Percentiles rank a stretch among this genome's conserved stretches.
Evolutionary conservation across 2,797 vertebrate genomes (phyloP).

Genomic region (Channallabes apus): DNA sequence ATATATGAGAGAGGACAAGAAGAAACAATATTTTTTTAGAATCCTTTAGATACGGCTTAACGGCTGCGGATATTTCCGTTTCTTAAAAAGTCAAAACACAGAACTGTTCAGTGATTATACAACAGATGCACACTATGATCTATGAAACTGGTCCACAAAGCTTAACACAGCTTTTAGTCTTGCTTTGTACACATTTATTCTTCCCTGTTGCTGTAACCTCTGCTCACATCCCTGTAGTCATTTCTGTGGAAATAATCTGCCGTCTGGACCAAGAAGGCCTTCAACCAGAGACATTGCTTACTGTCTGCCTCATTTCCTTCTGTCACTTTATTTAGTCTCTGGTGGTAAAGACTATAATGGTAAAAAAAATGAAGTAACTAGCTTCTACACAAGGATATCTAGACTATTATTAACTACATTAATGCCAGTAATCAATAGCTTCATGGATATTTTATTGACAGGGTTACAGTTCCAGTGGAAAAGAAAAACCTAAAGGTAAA

Average conservation of each 20-base stretch:
- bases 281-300: neutral
- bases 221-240: slow-evolving; percentile 7
- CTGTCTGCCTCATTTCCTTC: slow-evolving; percentile 17
- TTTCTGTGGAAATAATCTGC: slow-evolving; percentile 21
- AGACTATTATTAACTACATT: slow-evolving; percentile 1
- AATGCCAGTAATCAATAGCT: neutral
- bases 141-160: neutral
- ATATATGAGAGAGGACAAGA: slow-evolving; percentile 7
- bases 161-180: neutral
- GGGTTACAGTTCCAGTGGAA: neutral
- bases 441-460: slow-evolving; percentile 4
- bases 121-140: neutral
- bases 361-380: neutral
- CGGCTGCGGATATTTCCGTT: neutral
- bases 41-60: neutral
- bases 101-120: neutral
- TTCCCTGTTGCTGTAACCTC: neutral
- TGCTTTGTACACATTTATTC: neutral
- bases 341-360: neutral
- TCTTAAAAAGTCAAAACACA: neutral
- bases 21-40: neutral
- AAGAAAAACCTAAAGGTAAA: neutral
- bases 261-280: slow-evolving; percentile 13
- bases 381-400: neutral
- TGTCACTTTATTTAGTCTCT: slow-evolving; percentile 26